A percentile compares a stretch with the other conserved stretches of the same genome.
phyloP scores from a whole-genome alignment of 2,888 invertebrate genomes.

The Neuroscelio doddi region DNA sequence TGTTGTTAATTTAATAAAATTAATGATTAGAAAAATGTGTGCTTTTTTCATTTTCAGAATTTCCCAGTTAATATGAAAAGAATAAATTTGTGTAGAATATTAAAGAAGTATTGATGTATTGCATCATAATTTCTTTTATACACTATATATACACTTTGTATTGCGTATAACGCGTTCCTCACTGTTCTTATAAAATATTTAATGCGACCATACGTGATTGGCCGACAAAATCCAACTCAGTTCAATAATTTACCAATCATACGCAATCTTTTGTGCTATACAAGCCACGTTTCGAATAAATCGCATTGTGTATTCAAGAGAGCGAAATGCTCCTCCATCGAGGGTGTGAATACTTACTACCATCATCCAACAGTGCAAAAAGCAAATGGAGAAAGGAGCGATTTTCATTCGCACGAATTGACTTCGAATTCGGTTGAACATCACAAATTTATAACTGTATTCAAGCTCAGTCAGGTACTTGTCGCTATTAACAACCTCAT shows the following conservation, averaged over 20 bases:
- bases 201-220: slow-evolving; percentile 70
- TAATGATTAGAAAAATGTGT: neutral
- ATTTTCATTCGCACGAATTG: slow-evolving; percentile 61
- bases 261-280: slow-evolving; percentile 68
- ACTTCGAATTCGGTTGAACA: slow-evolving; percentile 59
- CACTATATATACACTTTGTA: too few species aligned
- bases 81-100: too few species aligned
- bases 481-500: slow-evolving; percentile 2
- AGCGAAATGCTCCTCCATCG: slow-evolving; percentile 64
- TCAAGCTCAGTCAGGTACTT: slow-evolving; percentile 16
- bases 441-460: slow-evolving; percentile 57
- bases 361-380: slow-evolving; percentile 49
- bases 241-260: slow-evolving; percentile 72
- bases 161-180: too few species aligned
- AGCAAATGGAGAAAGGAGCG: slow-evolving; percentile 48
- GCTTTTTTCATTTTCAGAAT: neutral
- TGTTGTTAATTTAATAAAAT: slow-evolving; percentile 12
- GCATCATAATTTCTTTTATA: too few species aligned
- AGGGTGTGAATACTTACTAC: slow-evolving; percentile 58
- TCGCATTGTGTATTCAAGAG: slow-evolving; percentile 71
- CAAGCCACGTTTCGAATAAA: slow-evolving; percentile 66
- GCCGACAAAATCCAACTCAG: slow-evolving; percentile 65
- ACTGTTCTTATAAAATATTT: slow-evolving; percentile 65
- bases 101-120: neutral
- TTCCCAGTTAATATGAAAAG: too few species aligned